Base-by-base conservation (phyloP, 2,113 vertebrate species). In the Taurulus bubalis region DNA sequence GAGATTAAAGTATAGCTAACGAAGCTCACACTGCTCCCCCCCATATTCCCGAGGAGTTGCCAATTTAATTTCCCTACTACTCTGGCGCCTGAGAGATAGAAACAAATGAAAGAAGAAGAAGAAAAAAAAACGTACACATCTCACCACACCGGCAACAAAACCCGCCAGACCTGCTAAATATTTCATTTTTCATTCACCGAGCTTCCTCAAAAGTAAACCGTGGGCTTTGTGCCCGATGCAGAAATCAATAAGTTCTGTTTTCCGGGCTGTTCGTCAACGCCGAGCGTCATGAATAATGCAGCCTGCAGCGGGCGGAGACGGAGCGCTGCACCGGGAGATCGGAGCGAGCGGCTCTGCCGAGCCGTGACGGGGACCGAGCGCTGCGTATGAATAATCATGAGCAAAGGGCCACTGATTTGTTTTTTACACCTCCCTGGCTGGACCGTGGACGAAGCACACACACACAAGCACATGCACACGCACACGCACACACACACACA, bases 181-280 rank as follows among this genome's bases (percentile, higher is more conserved):
- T 89, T 83, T 82, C 2, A 84, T 84, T 91, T 78, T 70, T 75
- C 59, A 85, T 84, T 83, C 78, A 26, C n/a, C 1, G 7, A 30
- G 24, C 68, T 89, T 85, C 77, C 71, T 82, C 66, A 47, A 75
- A 80, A 85, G 58, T 56, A 84, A 88, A 86, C 75, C 77, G 36
- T 55, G 32, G 59, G 76, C 73, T 85, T 83, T 79, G 80, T 69
- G 79, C 75, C 77, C 77, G 65, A 81, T 63, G 51, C 59, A 60
- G 77, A 81, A 78, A 90, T 92, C 85, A 72, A 90, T 88, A 87
- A 45, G 77, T 80, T 8, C 22, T 86, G 71, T 84, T 77, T 80
- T 84, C 67, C 16, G 40, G 56, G 40, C 70, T 55, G 64, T 32
- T 75, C 12, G 34, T 83, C 49, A 60, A 45, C 71, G 75, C 34